Evolutionary conservation across 64 coral and sea anemone species (phyloP).

Genomic region (Pocillopora damicornis): DNA sequence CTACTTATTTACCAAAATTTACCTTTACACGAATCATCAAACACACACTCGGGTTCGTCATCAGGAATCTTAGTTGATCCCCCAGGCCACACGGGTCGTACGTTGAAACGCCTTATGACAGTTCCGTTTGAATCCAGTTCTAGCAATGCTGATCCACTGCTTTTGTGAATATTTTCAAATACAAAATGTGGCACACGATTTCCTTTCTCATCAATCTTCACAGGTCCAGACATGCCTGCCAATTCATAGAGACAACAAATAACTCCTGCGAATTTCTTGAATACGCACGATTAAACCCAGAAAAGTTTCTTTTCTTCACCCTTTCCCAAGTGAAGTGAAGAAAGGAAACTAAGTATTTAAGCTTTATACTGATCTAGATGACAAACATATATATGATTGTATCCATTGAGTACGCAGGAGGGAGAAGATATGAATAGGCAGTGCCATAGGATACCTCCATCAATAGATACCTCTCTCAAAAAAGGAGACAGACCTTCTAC

Average conservation of each 20-base stretch:
- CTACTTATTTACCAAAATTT: neutral
- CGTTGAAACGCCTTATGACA: neutral
- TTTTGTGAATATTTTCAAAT: constrained; percentile 61
- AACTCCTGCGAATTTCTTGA: neutral
- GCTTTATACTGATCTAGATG: too few species aligned
- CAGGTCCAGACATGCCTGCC: constrained; percentile 61
- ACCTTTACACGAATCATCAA: constrained; percentile 19
- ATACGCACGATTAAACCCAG: too few species aligned
- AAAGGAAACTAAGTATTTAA: too few species aligned
- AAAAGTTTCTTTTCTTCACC: too few species aligned
- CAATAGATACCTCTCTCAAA: too few species aligned
- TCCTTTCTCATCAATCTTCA: constrained; percentile 60
- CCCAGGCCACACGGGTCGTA: constrained; percentile 62
- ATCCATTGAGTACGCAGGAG: too few species aligned
- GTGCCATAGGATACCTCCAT: too few species aligned
- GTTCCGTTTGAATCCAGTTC: constrained; percentile 11
- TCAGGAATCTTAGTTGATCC: constrained; percentile 54
- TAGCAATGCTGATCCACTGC: constrained; percentile 25
- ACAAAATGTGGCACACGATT: constrained; percentile 72
- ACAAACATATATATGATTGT: too few species aligned
- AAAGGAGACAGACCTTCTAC: too few species aligned
- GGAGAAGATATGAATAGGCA: too few species aligned
- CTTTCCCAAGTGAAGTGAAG: too few species aligned
- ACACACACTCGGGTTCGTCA: constrained; percentile 63
- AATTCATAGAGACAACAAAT: neutral